Conservation (phyloP, 2,113 vertebrate genomes). For the Orientallactaga bullata region DNA sequence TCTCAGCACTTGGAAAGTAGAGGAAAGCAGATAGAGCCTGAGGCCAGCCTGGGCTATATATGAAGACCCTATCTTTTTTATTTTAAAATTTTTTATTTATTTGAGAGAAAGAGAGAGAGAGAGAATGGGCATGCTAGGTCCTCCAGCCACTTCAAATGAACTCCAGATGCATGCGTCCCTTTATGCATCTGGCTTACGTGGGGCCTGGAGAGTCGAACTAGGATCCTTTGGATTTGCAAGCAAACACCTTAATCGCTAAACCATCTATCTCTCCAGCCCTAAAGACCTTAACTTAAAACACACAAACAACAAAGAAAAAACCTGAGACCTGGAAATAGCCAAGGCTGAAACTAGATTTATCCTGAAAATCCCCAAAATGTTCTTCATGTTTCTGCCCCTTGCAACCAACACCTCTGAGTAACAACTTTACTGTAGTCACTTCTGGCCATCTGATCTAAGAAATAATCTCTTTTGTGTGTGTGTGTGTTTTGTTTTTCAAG, state of each 20-base stretch:
- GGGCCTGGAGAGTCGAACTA: too few species aligned
- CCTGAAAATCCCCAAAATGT: neutral
- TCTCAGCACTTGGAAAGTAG: neutral
- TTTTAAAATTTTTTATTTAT: too few species aligned
- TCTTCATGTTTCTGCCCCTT: neutral
- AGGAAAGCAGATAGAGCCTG: neutral
- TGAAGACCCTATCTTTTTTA: neutral
- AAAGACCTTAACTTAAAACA: neutral
- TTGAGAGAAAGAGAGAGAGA: too few species aligned
- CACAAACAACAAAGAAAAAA: neutral
- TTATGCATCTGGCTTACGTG: too few species aligned
- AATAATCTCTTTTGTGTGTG: too few species aligned
- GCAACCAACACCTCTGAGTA: neutral
- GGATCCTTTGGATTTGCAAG: too few species aligned
- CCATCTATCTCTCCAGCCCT: too few species aligned
- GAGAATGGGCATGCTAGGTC: too few species aligned
- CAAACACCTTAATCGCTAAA: too few species aligned
- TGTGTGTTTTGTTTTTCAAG: too few species aligned
- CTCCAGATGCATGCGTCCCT: too few species aligned
- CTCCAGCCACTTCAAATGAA: too few species aligned
- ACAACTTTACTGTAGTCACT: neutral
- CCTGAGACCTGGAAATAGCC: neutral
- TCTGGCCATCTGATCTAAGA: constrained; percentile 27
- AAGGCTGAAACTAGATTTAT: neutral
- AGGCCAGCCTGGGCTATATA: neutral